Base-by-base conservation (phyloP, 2,888 invertebrate species). In the Stenichneumon culpator region DNA sequence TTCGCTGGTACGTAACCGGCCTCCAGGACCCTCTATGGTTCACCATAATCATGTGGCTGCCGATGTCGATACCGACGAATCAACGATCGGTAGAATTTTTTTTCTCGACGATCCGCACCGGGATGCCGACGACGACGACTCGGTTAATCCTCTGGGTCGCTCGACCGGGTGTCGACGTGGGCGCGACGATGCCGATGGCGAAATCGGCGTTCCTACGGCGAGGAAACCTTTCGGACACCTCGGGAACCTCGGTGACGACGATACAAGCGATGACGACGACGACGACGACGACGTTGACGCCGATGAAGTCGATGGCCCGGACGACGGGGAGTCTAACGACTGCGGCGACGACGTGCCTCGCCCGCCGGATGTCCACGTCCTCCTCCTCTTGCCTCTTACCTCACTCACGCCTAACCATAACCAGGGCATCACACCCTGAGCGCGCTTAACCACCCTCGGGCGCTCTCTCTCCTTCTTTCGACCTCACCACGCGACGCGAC, bases 401-500 rank as follows among this genome's bases (percentile, higher is more conserved):
- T 93, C 93, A 92, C 93, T 93, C 91, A 93, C 93, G 90, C 89
- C 90, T 91, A 92, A 92, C 93, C 92, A 92, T 92, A 92, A 92
- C 91, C 93, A 92, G 93, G 89, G 93, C 93, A 93, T 93, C 93
- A 93, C 88, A 87, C 90, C 89, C 90, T 88, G 86, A 86, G 65
- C 84, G 73, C 80, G 81, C 86, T 87, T 54, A 72, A 75, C 57
- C 85, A 78, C 86, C 86, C 85, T 78, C 72, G 72, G 73, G 70
- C 84, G 73, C 70, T 65, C 54, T 47, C 84, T 77, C 70, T 63
- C 54, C 36, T 54, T 57, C 47, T 73, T 52, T 73, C 44, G 60
- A 2, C 63, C 70, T 47, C 54, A 73, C 60, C 44, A 44, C 44
- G 11, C 47, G 16, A 52, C 47, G 19, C 69, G 52, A 25, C 25